Conservation (phyloP, 2,113 vertebrate genomes). For the Mesoclemmys tuberculata region DNA sequence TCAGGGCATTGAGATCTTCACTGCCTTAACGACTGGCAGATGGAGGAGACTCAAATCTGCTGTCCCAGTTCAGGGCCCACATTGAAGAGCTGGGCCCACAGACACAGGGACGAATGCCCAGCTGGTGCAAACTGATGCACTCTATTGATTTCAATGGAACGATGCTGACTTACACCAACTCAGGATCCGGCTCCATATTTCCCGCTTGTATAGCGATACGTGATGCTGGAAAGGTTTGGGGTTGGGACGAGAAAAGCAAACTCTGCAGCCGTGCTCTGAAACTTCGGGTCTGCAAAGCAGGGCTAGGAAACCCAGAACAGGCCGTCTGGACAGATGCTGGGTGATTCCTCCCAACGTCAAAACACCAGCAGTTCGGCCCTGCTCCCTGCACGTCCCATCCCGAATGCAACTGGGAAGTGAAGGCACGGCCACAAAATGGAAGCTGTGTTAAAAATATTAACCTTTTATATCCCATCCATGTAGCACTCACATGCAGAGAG, state of each 20-base stretch:
- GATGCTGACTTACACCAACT: neutral
- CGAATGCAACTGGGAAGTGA: neutral
- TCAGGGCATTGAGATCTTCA: neutral
- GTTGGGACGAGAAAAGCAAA: neutral
- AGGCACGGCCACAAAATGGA: conserved; percentile 45
- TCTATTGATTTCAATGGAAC: neutral
- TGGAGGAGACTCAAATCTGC: neutral
- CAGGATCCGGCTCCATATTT: neutral
- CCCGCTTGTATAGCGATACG: neutral
- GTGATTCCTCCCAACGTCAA: neutral
- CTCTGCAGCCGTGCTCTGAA: neutral
- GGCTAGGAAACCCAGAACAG: neutral
- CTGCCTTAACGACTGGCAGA: neutral
- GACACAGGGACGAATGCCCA: conserved; percentile 1
- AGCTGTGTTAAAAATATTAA: conserved; percentile 5
- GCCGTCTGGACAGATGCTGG: neutral
- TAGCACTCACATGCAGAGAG: neutral
- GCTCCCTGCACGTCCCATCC: neutral
- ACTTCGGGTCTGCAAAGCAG: neutral
- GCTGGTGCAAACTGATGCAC: neutral
- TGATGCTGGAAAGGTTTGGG: neutral
- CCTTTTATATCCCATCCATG: neutral
- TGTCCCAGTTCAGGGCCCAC: neutral
- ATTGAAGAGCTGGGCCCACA: neutral
- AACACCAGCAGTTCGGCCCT: neutral